These are phyloP conservation scores for Chiloscyllium plagiosum DNA, from an alignment of 2,113 vertebrate genomes.

Conservation along the genomic window DNA sequence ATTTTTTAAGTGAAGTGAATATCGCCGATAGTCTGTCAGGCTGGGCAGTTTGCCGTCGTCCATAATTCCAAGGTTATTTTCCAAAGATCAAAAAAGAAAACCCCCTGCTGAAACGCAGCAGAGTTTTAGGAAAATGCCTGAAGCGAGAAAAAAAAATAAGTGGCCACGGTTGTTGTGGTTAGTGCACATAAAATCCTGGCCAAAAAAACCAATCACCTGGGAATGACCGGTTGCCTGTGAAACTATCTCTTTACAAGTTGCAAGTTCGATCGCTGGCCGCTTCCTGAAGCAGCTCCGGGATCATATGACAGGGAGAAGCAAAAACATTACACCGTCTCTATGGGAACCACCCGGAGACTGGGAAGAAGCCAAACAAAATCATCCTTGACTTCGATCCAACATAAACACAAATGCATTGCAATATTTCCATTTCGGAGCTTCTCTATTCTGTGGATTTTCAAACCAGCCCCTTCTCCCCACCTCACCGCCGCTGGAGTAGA, in stretches of 20 bases:
- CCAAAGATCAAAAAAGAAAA: too few species aligned
- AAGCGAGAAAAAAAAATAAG: background rate
- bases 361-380: background rate
- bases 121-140: background rate
- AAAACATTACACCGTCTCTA: slow-evolving; percentile 10
- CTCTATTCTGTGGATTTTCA: background rate
- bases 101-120: background rate
- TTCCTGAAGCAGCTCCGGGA: background rate
- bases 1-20: slow-evolving; percentile 53
- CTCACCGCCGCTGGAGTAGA: background rate
- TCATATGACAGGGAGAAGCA: background rate
- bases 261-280: background rate
- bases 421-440: background rate
- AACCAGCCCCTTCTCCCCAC: background rate
- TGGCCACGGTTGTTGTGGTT: too few species aligned
- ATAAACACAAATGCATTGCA: background rate
- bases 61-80: background rate
- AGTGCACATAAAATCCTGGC: background rate
- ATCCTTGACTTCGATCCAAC: background rate
- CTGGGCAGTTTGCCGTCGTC: background rate
- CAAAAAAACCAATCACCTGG: background rate
- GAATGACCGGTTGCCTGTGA: background rate
- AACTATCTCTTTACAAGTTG: background rate
- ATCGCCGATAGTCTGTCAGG: slow-evolving; percentile 44
- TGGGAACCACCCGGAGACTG: background rate